phyloP scores from a whole-genome alignment of 37 sponge, comb jelly and placozoan genomes.

The Haliclona indistincta region DNA sequence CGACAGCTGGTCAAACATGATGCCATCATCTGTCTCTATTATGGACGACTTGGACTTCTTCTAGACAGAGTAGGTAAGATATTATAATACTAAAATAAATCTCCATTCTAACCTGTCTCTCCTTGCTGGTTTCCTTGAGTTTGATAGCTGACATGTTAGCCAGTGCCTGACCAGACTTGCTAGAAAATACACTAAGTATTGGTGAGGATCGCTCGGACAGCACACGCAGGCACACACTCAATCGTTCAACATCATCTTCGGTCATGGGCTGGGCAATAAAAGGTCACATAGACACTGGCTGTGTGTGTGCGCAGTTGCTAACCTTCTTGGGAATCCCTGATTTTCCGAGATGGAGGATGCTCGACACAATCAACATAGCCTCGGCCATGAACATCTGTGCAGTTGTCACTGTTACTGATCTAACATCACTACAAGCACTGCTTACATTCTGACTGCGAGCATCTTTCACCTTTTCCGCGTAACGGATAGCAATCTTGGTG shows the following conservation, averaged over 20 bases:
- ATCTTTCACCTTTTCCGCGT: slow-evolving; percentile 44
- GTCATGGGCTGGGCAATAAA: slow-evolving; percentile 74
- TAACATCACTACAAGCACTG: not conserved
- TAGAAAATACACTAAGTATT: slow-evolving; percentile 72
- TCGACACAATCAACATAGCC: slow-evolving; percentile 93
- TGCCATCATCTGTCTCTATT: slow-evolving; percentile 84
- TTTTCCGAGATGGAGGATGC: slow-evolving; percentile 90
- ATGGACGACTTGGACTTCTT: slow-evolving; percentile 6
- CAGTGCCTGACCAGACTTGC: slow-evolving; percentile 65
- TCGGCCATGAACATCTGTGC: slow-evolving; percentile 80
- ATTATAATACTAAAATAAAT: not conserved
- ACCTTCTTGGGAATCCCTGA: slow-evolving; percentile 93
- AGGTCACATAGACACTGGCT: slow-evolving; percentile 6
- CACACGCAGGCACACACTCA: slow-evolving; percentile 86
- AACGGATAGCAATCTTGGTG: slow-evolving; percentile 88
- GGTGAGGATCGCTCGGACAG: slow-evolving; percentile 69
- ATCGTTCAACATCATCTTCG: slow-evolving; percentile 88
- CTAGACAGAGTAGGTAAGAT: not conserved
- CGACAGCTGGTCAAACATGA: slow-evolving; percentile 72
- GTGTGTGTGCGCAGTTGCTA: slow-evolving; percentile 1
- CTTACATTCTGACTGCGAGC: slow-evolving; percentile 80
- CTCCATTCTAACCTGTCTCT: not conserved
- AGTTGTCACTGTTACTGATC: too few relatives aligned
- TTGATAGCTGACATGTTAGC: slow-evolving; percentile 65
- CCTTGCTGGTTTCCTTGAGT: not conserved